Base-by-base conservation (phyloP, 2,888 invertebrate species). In the Synergus itoensis region DNA sequence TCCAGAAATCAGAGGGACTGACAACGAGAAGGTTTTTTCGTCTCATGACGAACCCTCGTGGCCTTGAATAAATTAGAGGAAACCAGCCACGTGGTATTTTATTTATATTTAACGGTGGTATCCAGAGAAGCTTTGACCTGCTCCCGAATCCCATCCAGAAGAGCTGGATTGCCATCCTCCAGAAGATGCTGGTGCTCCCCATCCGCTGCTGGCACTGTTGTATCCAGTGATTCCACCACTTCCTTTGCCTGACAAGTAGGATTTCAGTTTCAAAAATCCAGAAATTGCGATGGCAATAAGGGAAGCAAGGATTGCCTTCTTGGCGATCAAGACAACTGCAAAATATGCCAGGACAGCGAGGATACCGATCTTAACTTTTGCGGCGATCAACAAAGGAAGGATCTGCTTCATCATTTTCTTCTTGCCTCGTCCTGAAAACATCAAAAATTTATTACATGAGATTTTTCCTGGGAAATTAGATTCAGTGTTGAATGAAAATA, bases 301-400 rank as follows among this genome's bases (percentile, higher is more conserved):
- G 9, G 94, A 94, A 1, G 94, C 93, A 83, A 95, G 88, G 84
- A 95, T 92, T 77, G 95, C 95, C 89, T 95, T 95, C 92, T 95
- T 95, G 85, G 95, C 95, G 86, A 95, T 90, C 82, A 95, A 90
- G 67, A 94, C 93, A 83, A 95, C 93, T 75, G 93, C 94, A 88
- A 95, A 93, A 91, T 94, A 94, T 40, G 94, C 92, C 76, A 94
- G 91, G 65, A 94, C 92, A 60, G 93, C 93, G 79, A 95, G 90
- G 3, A 93, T 92, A 65, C 93, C 94, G 82, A 95, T 89, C 89
- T 95, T 95, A 86, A 94, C 92, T 90, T 95, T 95, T 73, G 95
- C 92, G 43, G 93, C 94, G 86, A 94, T 88, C 80, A 95, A 88
- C 79, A 95, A 91, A 28, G 95, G 95, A 82, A 95, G 88, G 67